Base-by-base conservation (phyloP, 2,113 vertebrate genomes). In the Aegotheles bennettii region DNA sequence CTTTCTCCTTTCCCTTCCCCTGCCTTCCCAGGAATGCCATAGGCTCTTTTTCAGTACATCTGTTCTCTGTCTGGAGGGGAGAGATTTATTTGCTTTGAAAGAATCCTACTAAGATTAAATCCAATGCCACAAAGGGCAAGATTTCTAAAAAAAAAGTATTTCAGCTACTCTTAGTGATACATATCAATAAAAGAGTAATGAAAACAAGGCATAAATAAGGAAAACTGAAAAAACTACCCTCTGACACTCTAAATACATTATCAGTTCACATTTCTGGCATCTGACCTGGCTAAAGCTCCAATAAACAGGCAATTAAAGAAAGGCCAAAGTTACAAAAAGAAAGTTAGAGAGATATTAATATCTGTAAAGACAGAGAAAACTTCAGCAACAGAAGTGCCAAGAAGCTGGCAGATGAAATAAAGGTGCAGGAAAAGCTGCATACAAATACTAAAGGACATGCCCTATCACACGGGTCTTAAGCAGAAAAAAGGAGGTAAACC, bases 91-190 rank as follows among this genome's bases (percentile, higher is more conserved):
- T 64, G 47, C 79, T 88, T 85, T 91, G 71, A 92, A 95, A 96
- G 88, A 94, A 91, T 86, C 68, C 76, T 87, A 82, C 89, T 50
- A 94, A 74, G 93, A 96, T 92, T 71, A 96, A 93, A 96, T 74
- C 73, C 7, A 5, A 43, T 69, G 67, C 57, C 84, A 91, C 70
- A 93, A 80, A 93, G 68, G 71, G 71, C n/a, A 70, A 87, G 75
- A 65, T 51, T 90, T 83, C 87, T 84, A 78, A 80, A 95, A 78
- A 80, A 95, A 89, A 79, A 42, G 53, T 69, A 60, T 85, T 83
- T 91, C 74, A 53, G 4, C 83, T 91, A 75, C 76, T 71, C 47
- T 43, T n/a, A 59, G 87, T 38, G 82, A 74, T 93, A 54, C 45
- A 70, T 23, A 23, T 93, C 92, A 86, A 90, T 88, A 93, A 76